Evolutionary conservation across 2,113 vertebrate species (phyloP), one percentile per base, ranked within the genome.

Genomic region (Excalfactoria chinensis): DNA sequence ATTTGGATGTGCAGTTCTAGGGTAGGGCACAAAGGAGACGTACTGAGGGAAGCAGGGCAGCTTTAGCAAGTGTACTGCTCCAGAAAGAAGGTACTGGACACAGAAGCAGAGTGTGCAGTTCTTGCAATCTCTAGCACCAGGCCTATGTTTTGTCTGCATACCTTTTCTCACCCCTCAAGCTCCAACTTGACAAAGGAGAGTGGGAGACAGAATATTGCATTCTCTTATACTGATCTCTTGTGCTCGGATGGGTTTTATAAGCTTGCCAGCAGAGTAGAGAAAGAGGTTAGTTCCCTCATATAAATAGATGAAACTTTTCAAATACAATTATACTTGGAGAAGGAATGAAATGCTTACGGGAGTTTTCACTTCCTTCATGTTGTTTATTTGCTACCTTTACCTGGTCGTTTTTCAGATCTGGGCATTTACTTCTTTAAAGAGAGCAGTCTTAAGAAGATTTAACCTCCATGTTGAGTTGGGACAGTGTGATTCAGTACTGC

Each of bases 111-210:
- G 51, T 26, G 77, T 67, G 25, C 14, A 2, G 60, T 51, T 30
- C 44, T 51, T 63, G 58, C 26, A 13, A 5, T 35, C 4, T 28
- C 59, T 64, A 73, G 32, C 63, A 41, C 15, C 81, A 72, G 48
- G 18, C 23, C 21, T 32, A 0, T 11, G 55, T 15, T 37, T 25
- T 60, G 12, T 49, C 75, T 72, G 59, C 60, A 21, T 30, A 23
- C 9, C 70, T 63, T 68, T 46, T 55, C 53, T 71, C 0, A 0
- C 25, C 21, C 15, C 10, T 34, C 0, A 0, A 59, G 55, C 46
- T 34, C 68, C 2, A 0, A 6, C 1, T 1, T 73, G 46, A 55
- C 4, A 1, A 34, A 72, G 71, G 35, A 60, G 44, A 37, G 13
- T 9, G 16, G 7, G 30, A 69, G 41, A 44, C 78, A 63, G 41